These are phyloP conservation scores for Papilio helenus DNA, from an alignment of 1,140 invertebrate species.

Conservation along the genomic window DNA sequence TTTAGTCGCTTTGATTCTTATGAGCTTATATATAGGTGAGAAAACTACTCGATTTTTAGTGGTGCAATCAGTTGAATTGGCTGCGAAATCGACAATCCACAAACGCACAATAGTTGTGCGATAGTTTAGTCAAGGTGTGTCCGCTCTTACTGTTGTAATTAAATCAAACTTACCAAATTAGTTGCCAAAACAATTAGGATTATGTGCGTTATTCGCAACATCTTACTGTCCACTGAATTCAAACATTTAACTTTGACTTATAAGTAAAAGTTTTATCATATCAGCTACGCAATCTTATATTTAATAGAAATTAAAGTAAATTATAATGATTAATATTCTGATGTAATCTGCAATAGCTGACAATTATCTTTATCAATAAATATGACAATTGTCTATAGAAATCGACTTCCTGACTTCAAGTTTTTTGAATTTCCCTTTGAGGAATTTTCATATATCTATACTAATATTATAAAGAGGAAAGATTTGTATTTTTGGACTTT, in stretches of 20 bases:
- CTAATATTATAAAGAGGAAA: too few relatives aligned
- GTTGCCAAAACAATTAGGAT: background rate
- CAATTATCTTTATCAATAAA: background rate
- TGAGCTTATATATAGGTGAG: too few relatives aligned
- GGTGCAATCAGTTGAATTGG: too few relatives aligned
- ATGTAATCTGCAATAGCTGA: background rate
- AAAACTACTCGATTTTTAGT: too few relatives aligned
- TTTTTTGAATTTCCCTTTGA: too few relatives aligned
- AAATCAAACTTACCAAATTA: background rate
- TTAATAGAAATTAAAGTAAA: constrained; percentile 5
- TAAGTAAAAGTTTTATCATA: constrained; percentile 16
- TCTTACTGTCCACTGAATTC: background rate
- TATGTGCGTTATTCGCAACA: background rate
- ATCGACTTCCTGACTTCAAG: background rate
- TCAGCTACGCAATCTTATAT: background rate
- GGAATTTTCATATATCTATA: too few relatives aligned
- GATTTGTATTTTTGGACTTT: too few relatives aligned
- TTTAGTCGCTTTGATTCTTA: too few relatives aligned
- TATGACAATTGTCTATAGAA: background rate
- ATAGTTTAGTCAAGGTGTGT: too few relatives aligned
- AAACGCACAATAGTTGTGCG: too few relatives aligned
- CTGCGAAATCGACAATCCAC: too few relatives aligned
- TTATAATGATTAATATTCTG: background rate
- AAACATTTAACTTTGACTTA: constrained; percentile 1
- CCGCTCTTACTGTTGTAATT: too few relatives aligned